These are phyloP conservation scores for Nomada hirtipes DNA, from an alignment of 2,888 invertebrate genomes.

Conservation along the genomic window DNA sequence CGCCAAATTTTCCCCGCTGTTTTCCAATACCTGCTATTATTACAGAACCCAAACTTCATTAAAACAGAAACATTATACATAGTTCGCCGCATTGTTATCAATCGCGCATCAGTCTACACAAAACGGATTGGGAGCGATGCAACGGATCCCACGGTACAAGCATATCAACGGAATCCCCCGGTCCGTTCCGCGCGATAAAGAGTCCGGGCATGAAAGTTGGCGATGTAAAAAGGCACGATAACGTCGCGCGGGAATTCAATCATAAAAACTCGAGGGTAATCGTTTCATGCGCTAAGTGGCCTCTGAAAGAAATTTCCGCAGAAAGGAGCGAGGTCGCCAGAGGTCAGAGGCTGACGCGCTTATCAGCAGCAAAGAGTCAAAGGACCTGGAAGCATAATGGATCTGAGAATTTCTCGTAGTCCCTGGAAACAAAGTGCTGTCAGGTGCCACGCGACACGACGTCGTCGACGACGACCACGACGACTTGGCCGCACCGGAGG, in stretches of 20 bases:
- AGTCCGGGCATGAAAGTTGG: conserved; percentile 21
- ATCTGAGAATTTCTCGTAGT: conserved; percentile 58
- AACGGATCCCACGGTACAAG: neutral
- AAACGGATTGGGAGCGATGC: too few species aligned
- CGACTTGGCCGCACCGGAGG: conserved; percentile 24
- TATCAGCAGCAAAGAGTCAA: conserved; percentile 61
- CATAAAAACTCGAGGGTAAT: conserved; percentile 48
- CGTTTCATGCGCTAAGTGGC: conserved; percentile 55
- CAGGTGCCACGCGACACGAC: conserved; percentile 22
- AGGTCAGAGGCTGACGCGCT: conserved; percentile 50
- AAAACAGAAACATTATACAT: too few species aligned
- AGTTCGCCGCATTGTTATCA: too few species aligned
- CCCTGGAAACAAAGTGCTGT: conserved; percentile 59
- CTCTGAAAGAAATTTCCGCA: conserved; percentile 54
- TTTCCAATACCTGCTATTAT: too few species aligned
- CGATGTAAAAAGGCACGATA: conserved; percentile 40
- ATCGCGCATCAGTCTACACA: too few species aligned
- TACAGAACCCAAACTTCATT: too few species aligned
- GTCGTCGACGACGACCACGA: conserved; percentile 14
- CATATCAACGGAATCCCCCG: conserved; percentile 25
- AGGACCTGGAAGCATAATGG: conserved; percentile 61
- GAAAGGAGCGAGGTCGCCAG: conserved; percentile 40
- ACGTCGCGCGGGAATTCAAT: conserved; percentile 52
- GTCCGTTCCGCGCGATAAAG: conserved; percentile 13
- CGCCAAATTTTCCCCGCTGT: too few species aligned